Conservation (phyloP, 1,140 invertebrate genomes). For the Colletes latitarsis region DNA sequence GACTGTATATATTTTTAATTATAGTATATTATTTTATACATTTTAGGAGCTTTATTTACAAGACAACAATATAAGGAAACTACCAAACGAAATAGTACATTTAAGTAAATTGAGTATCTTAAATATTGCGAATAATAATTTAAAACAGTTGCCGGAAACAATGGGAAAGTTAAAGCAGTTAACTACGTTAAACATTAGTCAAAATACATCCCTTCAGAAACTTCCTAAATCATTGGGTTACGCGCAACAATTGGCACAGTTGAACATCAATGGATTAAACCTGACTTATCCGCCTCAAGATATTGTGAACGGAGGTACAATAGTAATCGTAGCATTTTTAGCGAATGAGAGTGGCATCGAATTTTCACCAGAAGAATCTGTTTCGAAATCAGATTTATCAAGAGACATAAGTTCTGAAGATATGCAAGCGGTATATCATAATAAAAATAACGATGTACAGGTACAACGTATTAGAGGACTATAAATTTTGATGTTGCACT, state of each 20-base stretch:
- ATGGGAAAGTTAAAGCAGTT: constrained; percentile 85
- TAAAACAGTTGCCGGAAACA: constrained; percentile 85
- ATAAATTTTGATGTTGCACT: constrained; percentile 29
- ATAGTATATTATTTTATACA: constrained; percentile 56
- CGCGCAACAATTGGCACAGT: constrained; percentile 81
- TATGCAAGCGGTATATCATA: constrained; percentile 55
- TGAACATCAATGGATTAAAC: constrained; percentile 84
- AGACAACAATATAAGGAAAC: constrained; percentile 84
- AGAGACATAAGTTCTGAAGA: constrained; percentile 57
- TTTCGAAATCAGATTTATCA: constrained; percentile 57
- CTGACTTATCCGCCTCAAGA: constrained; percentile 85
- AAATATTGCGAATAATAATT: constrained; percentile 87
- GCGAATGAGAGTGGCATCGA: constrained; percentile 76
- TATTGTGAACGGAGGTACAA: constrained; percentile 82
- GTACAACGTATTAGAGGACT: constrained; percentile 55
- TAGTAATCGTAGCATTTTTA: constrained; percentile 86
- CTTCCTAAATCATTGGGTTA: constrained; percentile 85
- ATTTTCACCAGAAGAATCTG: constrained; percentile 68
- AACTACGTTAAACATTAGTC: constrained; percentile 81
- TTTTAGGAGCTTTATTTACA: constrained; percentile 85
- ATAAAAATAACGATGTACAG: constrained; percentile 76
- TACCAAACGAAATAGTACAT: constrained; percentile 86
- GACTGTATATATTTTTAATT: background rate
- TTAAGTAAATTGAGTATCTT: constrained; percentile 85
- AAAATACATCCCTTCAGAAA: constrained; percentile 83